phyloP scores from a whole-genome alignment of 2,888 invertebrate species.

The Thelaira solivaga region DNA sequence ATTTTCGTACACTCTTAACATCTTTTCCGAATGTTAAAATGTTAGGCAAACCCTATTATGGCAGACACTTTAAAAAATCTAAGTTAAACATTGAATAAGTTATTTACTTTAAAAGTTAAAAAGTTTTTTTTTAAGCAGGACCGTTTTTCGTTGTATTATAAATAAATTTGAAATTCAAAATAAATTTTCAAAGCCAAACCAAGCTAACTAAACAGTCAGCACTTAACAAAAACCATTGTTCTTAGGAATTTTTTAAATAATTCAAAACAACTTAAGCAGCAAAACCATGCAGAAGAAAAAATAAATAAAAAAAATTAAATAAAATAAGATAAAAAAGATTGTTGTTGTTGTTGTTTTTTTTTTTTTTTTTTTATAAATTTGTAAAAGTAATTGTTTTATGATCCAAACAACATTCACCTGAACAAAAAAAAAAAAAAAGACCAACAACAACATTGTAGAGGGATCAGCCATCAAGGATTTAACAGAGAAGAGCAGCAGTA shows the following conservation, averaged over 20 bases:
- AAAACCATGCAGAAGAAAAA: neutral
- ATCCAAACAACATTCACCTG: conserved; percentile 51
- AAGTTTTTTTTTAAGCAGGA: conserved; percentile 7
- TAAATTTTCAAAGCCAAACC: conserved; percentile 40
- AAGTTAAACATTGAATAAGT: conserved; percentile 54
- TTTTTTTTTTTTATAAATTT: conserved; percentile 71
- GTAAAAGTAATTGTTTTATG: conserved; percentile 74
- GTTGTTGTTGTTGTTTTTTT: too few species aligned
- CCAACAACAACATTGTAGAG: too few species aligned
- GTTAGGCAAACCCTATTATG: conserved; percentile 40
- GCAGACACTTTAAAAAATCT: conserved; percentile 7
- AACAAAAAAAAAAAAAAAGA: conserved; percentile 16
- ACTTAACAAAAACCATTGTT: conserved; percentile 39
- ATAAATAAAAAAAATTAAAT: neutral
- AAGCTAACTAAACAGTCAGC: conserved; percentile 22
- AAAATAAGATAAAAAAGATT: conserved; percentile 48
- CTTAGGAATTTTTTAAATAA: conserved; percentile 32
- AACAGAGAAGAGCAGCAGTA: neutral
- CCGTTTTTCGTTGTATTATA: conserved; percentile 27
- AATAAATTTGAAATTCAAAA: conserved; percentile 62
- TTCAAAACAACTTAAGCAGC: conserved; percentile 24
- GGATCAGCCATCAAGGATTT: conserved; percentile 48
- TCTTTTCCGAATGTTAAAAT: neutral
- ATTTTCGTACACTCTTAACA: neutral
- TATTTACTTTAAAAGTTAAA: conserved; percentile 60